Percentiles rank a stretch among this genome's conserved stretches.
Evolutionary conservation across 2,113 vertebrate species (phyloP).

Genomic region (Labeo rohita): DNA sequence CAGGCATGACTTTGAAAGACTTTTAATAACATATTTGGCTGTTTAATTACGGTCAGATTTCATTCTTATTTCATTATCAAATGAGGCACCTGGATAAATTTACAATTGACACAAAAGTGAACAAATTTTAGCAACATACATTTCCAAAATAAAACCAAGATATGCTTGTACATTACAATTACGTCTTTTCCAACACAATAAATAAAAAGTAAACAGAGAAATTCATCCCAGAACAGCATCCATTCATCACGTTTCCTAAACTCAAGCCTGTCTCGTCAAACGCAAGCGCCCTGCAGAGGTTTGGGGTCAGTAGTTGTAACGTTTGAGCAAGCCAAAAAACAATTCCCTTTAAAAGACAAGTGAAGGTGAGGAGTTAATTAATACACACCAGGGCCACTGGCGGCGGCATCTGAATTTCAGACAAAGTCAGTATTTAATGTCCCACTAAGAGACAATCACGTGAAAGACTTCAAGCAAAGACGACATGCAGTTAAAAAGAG

Average conservation of each 20-base stretch:
- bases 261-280: not conserved
- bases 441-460: slow-evolving; percentile 15
- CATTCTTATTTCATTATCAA: not conserved
- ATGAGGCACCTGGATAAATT: slow-evolving; percentile 12
- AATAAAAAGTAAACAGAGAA: slow-evolving; percentile 18
- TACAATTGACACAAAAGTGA: slow-evolving; percentile 16
- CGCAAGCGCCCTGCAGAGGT: not conserved
- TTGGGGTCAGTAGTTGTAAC: not conserved
- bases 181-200: not conserved
- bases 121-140: not conserved
- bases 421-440: slow-evolving; percentile 20
- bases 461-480: slow-evolving; percentile 25
- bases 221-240: not conserved
- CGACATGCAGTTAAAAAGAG: slow-evolving; percentile 27
- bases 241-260: not conserved
- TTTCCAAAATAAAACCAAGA: not conserved
- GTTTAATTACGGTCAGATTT: slow-evolving; percentile 27
- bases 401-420: slow-evolving; percentile 40
- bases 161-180: not conserved
- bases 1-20: not conserved
- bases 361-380: not conserved
- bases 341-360: not conserved
- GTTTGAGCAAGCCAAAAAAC: not conserved
- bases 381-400: slow-evolving; percentile 5
- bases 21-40: slow-evolving; percentile 14